Base-by-base conservation (phyloP, 2,888 invertebrate genomes). In the Chironomus riparius region DNA sequence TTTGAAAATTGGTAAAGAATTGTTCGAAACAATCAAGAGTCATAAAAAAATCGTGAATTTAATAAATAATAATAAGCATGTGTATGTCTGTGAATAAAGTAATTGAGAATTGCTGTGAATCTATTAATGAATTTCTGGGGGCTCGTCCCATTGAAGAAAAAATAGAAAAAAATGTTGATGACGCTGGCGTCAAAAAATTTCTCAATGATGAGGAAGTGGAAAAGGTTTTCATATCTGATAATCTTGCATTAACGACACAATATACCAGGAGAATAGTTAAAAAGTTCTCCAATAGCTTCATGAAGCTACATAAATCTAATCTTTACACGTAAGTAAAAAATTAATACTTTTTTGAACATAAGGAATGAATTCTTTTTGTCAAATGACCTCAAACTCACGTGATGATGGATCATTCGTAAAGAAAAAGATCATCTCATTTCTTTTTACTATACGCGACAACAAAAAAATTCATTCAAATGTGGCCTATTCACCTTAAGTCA, bases 371-470 rank as follows among this genome's bases (percentile, higher is more conserved):
- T 50, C 50, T 28, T 76, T 80, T 77, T 77, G 80, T 81, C 78
- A 82, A 83, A 83, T 83, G 83, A 79, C 82, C 82, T 79, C 82
- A 81, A 79, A 82, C 82, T 77, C 79, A 80, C 56, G 56, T 56
- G 56, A 56, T 5, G 56, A 5, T n/a, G 38, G 38, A 38, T 15
- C 18, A 7, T 56, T 4, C 5, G 5, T 28, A 13, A 50, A n/a
- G 50, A 50, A 50, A 50, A n/a, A 50, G 15, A 56, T 56, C 56
- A 56, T 56, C 38, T 38, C 38, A 38, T 38, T 38, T 38, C 38
- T 38, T 56, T 18, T 56, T 56, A 18, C 4, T 56, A 18, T 56
- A 18, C 15, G 18, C n/a, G 15, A 15, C 15, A 56, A 15, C 18
- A 50, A 15, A 56, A 7, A 38, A 50, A 50, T 50, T 50, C n/a